Evolutionary conservation across 2,797 vertebrate genomes (phyloP).

Genomic region (Oophaga sylvatica): DNA sequence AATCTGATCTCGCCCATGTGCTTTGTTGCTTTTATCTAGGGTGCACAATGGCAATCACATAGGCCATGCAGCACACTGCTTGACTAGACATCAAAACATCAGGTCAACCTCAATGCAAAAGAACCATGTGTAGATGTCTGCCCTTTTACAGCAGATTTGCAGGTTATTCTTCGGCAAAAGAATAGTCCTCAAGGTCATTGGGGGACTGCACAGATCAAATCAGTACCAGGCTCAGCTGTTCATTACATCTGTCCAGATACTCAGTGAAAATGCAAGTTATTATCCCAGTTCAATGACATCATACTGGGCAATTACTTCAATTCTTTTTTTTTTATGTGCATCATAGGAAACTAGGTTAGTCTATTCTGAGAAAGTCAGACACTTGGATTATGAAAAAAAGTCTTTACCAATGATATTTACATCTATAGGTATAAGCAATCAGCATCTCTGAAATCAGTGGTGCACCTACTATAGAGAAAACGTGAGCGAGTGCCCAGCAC

Average conservation of each 20-base stretch:
- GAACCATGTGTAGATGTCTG: constrained; percentile 38
- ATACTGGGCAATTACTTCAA: too few species aligned
- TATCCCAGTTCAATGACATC: background rate
- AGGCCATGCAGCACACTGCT: constrained; percentile 26
- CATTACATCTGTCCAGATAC: background rate
- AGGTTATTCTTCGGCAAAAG: constrained; percentile 14
- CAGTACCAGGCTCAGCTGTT: background rate
- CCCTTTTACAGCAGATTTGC: constrained; percentile 33
- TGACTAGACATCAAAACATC: constrained; percentile 49
- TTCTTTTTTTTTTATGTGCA: too few species aligned
- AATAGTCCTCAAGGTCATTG: constrained; percentile 27
- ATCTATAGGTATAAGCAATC: too few species aligned
- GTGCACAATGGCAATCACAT: constrained; percentile 42
- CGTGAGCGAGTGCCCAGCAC: too few species aligned
- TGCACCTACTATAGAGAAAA: too few species aligned
- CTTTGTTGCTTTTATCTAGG: constrained; percentile 38
- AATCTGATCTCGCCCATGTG: constrained; percentile 3
- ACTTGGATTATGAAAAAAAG: too few species aligned
- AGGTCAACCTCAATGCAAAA: constrained; percentile 22
- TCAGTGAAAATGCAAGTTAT: background rate
- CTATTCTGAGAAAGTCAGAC: too few species aligned
- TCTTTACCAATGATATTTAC: too few species aligned
- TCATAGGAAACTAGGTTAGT: too few species aligned
- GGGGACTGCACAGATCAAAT: constrained; percentile 35
- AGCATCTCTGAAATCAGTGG: too few species aligned